A percentile compares a stretch with the other conserved stretches of the same genome.
phyloP scores from a whole-genome alignment of 1,140 invertebrate genomes.

The Cotesia glomerata region DNA sequence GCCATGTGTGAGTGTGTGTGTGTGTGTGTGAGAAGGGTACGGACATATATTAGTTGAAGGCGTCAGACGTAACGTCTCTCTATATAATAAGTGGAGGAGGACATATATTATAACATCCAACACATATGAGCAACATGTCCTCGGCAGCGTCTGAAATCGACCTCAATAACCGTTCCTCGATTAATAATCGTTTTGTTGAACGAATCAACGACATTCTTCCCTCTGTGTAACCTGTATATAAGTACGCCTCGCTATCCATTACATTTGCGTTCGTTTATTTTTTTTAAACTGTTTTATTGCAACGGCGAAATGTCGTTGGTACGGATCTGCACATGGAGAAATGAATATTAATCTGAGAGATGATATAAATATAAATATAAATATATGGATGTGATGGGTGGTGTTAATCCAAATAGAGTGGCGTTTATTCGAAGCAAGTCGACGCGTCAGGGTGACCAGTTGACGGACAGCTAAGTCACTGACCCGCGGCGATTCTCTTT shows the following conservation, averaged over 20 bases:
- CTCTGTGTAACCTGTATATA: not conserved
- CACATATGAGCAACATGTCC: slow-evolving; percentile 11
- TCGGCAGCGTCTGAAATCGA: slow-evolving; percentile 14
- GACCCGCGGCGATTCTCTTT: slow-evolving; percentile 26
- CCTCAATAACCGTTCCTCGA: slow-evolving; percentile 26
- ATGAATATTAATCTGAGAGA: too few relatives aligned
- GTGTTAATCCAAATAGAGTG: not conserved
- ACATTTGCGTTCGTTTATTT: slow-evolving; percentile 31
- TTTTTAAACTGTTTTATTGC: too few relatives aligned
- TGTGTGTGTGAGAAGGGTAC: not conserved
- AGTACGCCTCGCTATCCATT: not conserved
- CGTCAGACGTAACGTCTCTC: slow-evolving; percentile 6
- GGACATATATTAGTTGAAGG: slow-evolving; percentile 5
- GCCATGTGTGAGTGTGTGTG: not conserved
- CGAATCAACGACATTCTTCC: not conserved
- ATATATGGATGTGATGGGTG: slow-evolving; percentile 18
- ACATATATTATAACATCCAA: slow-evolving; percentile 7
- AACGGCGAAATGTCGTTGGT: too few relatives aligned
- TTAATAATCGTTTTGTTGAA: slow-evolving; percentile 19
- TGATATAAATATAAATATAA: slow-evolving; percentile 23
- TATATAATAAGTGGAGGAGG: slow-evolving; percentile 18
- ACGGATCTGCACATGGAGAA: too few relatives aligned
- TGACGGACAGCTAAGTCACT: slow-evolving; percentile 34
- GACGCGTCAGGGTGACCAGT: slow-evolving; percentile 27
- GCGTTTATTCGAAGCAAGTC: slow-evolving; percentile 25